Conservation (phyloP, 2,888 invertebrate genomes). For the Fissipunctia ypsillon region DNA sequence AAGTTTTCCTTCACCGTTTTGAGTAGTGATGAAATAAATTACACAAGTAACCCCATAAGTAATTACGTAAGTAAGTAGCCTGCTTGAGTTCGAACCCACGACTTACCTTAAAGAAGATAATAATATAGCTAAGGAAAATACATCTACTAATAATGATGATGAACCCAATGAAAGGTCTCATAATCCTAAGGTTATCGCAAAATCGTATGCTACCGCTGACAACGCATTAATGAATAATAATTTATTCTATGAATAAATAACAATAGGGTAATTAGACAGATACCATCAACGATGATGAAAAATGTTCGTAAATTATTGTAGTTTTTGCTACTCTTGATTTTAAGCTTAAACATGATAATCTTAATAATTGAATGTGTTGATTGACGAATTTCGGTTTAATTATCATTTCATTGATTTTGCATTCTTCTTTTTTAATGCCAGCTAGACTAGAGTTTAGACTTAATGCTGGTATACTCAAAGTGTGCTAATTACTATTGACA, state of each 20-base stretch:
- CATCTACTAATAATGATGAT: constrained; percentile 6
- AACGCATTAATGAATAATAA: constrained; percentile 42
- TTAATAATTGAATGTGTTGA: constrained; percentile 18
- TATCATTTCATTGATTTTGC: constrained; percentile 11
- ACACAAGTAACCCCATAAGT: not conserved
- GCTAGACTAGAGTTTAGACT: not conserved
- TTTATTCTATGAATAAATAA: constrained; percentile 54
- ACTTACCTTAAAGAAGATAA: not conserved
- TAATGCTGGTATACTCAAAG: not conserved
- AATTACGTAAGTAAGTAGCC: too few relatives aligned
- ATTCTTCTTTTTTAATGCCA: not conserved
- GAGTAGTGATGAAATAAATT: not conserved
- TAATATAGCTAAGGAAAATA: not conserved
- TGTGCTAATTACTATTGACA: not conserved
- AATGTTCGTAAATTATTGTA: constrained; percentile 36
- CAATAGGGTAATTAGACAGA: constrained; percentile 59
- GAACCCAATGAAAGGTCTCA: constrained; percentile 24
- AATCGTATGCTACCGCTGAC: constrained; percentile 46
- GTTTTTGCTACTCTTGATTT: constrained; percentile 43
- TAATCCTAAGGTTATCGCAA: constrained; percentile 53
- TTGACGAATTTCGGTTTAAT: constrained; percentile 25
- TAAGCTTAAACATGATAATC: constrained; percentile 11
- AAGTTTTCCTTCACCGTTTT: not conserved
- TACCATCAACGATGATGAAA: constrained; percentile 43
- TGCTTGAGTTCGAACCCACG: not conserved